Evolutionary conservation across 2,113 vertebrate species (phyloP).

Genomic region (Dromaius novaehollandiae): DNA sequence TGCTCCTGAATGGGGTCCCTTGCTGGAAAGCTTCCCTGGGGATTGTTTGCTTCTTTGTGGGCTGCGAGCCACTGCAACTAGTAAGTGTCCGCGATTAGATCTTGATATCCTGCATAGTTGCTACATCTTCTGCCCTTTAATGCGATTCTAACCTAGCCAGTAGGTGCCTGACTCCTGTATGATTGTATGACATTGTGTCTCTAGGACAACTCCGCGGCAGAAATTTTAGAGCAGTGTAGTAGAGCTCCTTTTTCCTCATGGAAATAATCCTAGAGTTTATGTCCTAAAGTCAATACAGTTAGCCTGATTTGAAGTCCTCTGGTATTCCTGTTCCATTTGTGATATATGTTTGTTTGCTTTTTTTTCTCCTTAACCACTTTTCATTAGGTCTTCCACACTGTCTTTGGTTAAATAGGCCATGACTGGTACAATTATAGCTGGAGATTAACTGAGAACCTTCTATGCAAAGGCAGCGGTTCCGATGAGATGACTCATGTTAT

Average conservation of each 20-base stretch:
- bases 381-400: not conserved
- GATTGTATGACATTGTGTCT: fast-evolving
- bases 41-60: not conserved
- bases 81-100: not conserved
- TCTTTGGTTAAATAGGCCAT: not conserved
- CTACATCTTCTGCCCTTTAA: not conserved
- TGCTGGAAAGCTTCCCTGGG: not conserved
- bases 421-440: not conserved
- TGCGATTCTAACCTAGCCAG: not conserved
- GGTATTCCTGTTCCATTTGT: not conserved
- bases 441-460: not conserved
- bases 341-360: not conserved
- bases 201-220: not conserved
- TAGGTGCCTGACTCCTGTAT: not conserved
- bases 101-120: fast-evolving
- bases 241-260: not conserved
- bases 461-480: not conserved
- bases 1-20: not conserved
- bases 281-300: not conserved
- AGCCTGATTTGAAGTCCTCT: not conserved
- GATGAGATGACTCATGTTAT: not conserved
- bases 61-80: not conserved
- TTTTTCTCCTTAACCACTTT: not conserved
- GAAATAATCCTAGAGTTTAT: not conserved
- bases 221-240: not conserved